Evolutionary conservation across 1,140 invertebrate species (phyloP).

Genomic region (Ostrea edulis): DNA sequence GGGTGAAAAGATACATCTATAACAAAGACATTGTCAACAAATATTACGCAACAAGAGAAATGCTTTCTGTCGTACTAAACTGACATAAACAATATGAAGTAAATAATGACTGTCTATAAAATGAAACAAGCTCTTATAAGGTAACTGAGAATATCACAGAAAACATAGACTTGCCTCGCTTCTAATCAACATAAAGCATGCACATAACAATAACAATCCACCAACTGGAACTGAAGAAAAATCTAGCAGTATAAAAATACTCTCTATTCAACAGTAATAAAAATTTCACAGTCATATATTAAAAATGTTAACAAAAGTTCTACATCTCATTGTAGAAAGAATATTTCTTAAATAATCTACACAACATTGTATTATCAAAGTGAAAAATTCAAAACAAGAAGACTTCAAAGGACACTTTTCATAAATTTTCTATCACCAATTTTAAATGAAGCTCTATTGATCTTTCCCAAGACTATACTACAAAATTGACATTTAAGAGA

Average conservation of each 20-base stretch:
- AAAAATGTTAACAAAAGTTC: neutral
- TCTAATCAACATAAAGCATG: slow-evolving; percentile 18
- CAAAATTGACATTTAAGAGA: neutral
- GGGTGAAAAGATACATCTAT: slow-evolving; percentile 32
- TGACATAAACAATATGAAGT: neutral
- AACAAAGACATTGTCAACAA: slow-evolving; percentile 12
- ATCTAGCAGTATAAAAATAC: neutral
- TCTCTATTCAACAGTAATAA: neutral
- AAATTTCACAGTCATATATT: neutral
- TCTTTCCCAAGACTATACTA: neutral
- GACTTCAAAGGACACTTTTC: neutral
- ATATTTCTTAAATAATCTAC: slow-evolving; percentile 1
- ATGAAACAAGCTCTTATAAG: neutral
- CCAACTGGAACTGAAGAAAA: neutral
- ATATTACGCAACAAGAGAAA: slow-evolving; percentile 26
- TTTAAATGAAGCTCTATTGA: neutral
- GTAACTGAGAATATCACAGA: slow-evolving; percentile 17
- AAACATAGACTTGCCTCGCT: slow-evolving; percentile 9
- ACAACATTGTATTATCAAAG: neutral
- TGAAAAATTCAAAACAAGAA: neutral
- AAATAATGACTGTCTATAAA: slow-evolving; percentile 12
- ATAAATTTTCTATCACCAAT: too few species aligned
- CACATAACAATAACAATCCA: slow-evolving; percentile 28
- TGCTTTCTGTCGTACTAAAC: neutral
- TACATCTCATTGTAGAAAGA: neutral